Conservation (phyloP, 1,140 invertebrate species). For the Drosophila ironensis region DNA sequence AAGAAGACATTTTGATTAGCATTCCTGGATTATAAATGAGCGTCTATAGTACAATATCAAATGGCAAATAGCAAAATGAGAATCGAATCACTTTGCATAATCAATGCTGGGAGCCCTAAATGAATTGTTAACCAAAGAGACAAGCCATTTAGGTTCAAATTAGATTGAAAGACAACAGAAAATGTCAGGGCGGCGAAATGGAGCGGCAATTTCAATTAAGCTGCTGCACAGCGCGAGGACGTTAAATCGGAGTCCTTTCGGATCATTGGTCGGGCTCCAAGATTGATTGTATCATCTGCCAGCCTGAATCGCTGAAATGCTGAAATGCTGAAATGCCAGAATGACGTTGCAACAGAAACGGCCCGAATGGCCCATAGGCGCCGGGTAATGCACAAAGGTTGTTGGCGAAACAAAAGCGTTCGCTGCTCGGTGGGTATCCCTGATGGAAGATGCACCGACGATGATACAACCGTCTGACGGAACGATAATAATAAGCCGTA, state of each 20-base stretch:
- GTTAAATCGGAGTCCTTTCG: slow-evolving; percentile 13
- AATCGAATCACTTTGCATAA: slow-evolving; percentile 38
- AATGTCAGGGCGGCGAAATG: slow-evolving; percentile 1
- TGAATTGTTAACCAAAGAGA: slow-evolving; percentile 44
- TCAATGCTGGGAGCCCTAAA: slow-evolving; percentile 29
- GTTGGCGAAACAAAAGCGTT: slow-evolving; percentile 39
- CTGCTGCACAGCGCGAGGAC: not conserved
- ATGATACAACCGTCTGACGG: slow-evolving; percentile 3
- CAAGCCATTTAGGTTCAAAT: slow-evolving; percentile 21
- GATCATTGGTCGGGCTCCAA: not conserved
- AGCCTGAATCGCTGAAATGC: not conserved
- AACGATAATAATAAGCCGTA: slow-evolving; percentile 21
- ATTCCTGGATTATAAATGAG: slow-evolving; percentile 37
- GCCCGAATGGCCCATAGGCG: not conserved
- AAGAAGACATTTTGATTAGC: slow-evolving; percentile 42
- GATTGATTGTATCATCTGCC: slow-evolving; percentile 33
- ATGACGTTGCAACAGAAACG: slow-evolving; percentile 12
- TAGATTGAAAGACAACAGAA: slow-evolving; percentile 40
- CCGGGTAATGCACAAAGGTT: slow-evolving; percentile 61
- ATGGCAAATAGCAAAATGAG: slow-evolving; percentile 21
- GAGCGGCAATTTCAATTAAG: slow-evolving; percentile 27
- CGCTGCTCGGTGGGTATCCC: not conserved
- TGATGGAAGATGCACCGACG: slow-evolving; percentile 18
- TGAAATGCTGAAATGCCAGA: not conserved
- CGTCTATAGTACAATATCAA: slow-evolving; percentile 27